Base-by-base conservation (phyloP, 2,797 vertebrate genomes). In the Cyprinodon diabolis region DNA sequence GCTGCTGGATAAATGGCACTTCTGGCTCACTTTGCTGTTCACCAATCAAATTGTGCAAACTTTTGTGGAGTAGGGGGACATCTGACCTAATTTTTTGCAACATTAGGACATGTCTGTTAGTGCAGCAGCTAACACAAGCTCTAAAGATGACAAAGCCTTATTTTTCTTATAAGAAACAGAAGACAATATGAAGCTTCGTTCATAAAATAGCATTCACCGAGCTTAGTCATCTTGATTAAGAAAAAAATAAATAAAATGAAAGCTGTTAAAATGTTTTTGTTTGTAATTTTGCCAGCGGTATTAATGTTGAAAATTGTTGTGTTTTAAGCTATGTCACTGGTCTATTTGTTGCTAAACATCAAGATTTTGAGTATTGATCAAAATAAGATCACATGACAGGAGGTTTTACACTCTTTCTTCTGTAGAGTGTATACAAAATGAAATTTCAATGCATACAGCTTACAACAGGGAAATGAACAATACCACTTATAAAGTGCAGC, bases 71-170 rank as follows among this genome's bases (percentile, higher is more conserved):
- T 1, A 52, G 70, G 83, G 83, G 73, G 82, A 87, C 76, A 17
- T 81, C 74, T 86, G 87, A 87, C 88, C 86, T 66, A 25, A 6
- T 77, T 66, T 68, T 68, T 37, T 74, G 30, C 17, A 48, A 72
- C 66, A 72, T 40, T 43, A 15, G 55, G 75, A 65, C 48, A 45
- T 43, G 63, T 68, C 84, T 69, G 80, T 30, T 72, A 69, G 72
- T 14, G 68, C 9, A 70, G 30, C 80, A 76, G 81, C 75, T 43
- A 30, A 57, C 12, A 1, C 5, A 40, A 66, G 56, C 78, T 17
- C 58, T 48, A 76, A 86, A 74, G 78, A 81, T 80, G 71, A 73
- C 43, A 80, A 54, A 82, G 75, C 84, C 86, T 84, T 86, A 55
- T 12, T 8, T 78, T 80, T 84, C 81, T 58, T 13, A 10, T 68